Conservation (phyloP, 2,888 invertebrate genomes). For the Trachelus stipa region DNA sequence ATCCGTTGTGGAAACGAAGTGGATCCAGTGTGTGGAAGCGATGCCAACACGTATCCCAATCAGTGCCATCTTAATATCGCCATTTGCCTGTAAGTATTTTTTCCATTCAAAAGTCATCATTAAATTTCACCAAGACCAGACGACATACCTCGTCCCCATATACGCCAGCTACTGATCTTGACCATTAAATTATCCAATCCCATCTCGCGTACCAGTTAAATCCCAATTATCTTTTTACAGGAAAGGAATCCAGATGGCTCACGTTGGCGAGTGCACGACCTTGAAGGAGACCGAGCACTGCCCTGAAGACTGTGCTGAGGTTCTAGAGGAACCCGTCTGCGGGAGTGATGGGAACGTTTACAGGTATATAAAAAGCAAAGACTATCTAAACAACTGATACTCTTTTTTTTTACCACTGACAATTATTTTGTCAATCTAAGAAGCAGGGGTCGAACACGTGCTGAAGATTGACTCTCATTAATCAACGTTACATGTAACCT, state of each 20-base stretch:
- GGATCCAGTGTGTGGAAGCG: slow-evolving; percentile 90
- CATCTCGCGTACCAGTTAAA: slow-evolving; percentile 5
- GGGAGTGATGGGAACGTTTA: slow-evolving; percentile 92
- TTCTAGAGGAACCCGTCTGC: slow-evolving; percentile 81
- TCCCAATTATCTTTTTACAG: slow-evolving; percentile 65
- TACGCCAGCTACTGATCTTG: neutral
- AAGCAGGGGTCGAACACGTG: neutral
- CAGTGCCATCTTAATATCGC: slow-evolving; percentile 86
- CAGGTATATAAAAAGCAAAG: slow-evolving; percentile 69
- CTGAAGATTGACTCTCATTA: neutral
- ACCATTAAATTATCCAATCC: neutral
- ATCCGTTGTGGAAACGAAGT: slow-evolving; percentile 75
- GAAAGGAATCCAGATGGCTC: slow-evolving; percentile 87
- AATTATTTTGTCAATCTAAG: neutral
- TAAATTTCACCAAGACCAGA: neutral
- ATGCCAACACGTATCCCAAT: slow-evolving; percentile 86
- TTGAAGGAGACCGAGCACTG: slow-evolving; percentile 76
- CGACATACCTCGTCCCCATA: neutral
- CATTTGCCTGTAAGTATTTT: slow-evolving; percentile 80
- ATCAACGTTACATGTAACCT: neutral
- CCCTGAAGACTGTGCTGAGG: slow-evolving; percentile 71
- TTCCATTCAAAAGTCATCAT: neutral
- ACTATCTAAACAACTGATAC: neutral
- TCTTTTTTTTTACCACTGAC: slow-evolving; percentile 5
- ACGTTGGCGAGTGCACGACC: slow-evolving; percentile 87